Base-by-base conservation (phyloP, 2,888 invertebrate genomes). In the Stenodema calcarata region DNA sequence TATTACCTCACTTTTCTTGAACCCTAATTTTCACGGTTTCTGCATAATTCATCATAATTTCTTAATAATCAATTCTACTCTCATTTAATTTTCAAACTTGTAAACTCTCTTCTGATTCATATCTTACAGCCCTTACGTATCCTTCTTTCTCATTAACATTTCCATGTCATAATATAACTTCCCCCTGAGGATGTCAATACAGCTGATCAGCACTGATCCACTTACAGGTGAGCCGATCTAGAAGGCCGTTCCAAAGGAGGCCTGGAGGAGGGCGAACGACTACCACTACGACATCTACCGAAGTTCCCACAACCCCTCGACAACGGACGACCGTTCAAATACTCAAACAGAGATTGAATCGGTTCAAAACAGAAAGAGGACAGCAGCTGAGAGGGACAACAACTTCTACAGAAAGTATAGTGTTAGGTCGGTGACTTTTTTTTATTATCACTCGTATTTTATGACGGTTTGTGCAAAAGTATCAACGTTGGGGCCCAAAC, bases 271-370 rank as follows among this genome's bases (percentile, higher is more conserved):
- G 42, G 23, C 54, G 88, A n/a, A 62, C 62, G 12, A n/a, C 82
- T 0, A 87, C 87, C n/a, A 88, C 88, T 35, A 87, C 87, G 7
- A 87, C 88, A 0, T 86, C 88, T 0, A 85, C 84, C 14, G 87
- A 83, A 44, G 75, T 85, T 3, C 75, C 86, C 1, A 88, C 87
- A 0, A 88, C 88, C 12, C 54, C 70, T 0, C 87, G 88, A 30
- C 87, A 88, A 42, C 50, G 88, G 23, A 70, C 78, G 14, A 87
- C 89, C 0, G 87, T 76, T 50, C 87, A 88, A 47, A 80, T 84
- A 23, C 70, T 88, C 14, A 76, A 75, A 27, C 88, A 88, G 47
- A 73, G 88, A 47, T 75, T 88, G 62, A 88, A 86, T 44, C 70
- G 87, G 35, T 87, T 87, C 47, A 88, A 87, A 75, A 54, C 50